phyloP scores from a whole-genome alignment of 2,113 vertebrate genomes.

The Coturnix japonica region DNA sequence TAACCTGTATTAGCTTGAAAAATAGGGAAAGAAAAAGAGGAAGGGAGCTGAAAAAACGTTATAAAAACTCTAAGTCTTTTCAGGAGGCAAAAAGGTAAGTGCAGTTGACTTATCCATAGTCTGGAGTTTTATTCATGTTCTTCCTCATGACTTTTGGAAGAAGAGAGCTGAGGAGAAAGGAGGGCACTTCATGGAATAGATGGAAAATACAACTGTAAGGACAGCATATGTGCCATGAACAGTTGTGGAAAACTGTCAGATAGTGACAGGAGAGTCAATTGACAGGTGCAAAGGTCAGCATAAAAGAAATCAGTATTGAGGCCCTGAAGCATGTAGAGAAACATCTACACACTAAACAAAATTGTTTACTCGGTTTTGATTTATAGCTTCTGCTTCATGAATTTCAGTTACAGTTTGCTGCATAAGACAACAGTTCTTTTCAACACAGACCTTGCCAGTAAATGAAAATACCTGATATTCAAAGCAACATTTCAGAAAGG shows the following conservation, averaged over 20 bases:
- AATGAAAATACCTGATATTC: conserved; percentile 39
- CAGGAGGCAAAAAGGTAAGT: not conserved
- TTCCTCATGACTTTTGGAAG: not conserved
- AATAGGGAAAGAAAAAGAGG: not conserved
- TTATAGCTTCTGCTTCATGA: not conserved
- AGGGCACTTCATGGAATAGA: not conserved
- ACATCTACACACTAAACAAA: not conserved
- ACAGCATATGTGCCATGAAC: not conserved
- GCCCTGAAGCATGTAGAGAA: conserved; percentile 1
- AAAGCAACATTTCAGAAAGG: conserved; percentile 7
- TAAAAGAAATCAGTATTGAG: conserved; percentile 38
- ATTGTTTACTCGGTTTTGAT: conserved; percentile 32
- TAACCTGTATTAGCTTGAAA: not conserved
- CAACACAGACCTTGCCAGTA: conserved; percentile 7
- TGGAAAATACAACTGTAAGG: not conserved
- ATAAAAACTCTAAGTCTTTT: not conserved
- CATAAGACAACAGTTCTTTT: conserved; percentile 15
- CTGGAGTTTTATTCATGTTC: not conserved
- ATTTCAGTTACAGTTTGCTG: not conserved
- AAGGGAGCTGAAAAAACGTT: not conserved
- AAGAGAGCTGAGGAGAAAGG: not conserved
- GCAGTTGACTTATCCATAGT: not conserved
- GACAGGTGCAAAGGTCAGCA: not conserved
- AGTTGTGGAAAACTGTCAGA: not conserved
- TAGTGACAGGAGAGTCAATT: not conserved